Conservation (phyloP, 2,888 invertebrate species). For the Xestia xanthographa region DNA sequence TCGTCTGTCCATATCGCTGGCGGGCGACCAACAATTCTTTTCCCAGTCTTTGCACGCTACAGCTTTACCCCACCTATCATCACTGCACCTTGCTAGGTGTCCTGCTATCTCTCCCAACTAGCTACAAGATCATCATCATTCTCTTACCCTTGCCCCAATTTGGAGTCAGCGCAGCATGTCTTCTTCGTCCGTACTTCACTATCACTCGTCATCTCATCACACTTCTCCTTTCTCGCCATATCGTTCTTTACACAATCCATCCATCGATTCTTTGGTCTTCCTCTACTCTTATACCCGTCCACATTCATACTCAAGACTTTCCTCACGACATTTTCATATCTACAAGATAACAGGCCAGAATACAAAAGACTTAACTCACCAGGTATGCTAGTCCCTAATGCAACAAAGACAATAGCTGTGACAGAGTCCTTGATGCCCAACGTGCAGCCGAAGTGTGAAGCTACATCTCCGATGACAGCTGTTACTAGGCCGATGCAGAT, state of each 20-base stretch:
- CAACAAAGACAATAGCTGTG: slow-evolving; percentile 99
- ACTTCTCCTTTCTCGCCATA: too few relatives aligned
- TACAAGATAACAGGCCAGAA: neutral
- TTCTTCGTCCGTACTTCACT: too few relatives aligned
- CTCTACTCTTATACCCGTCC: too few relatives aligned
- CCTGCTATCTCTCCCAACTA: neutral
- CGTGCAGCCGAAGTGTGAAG: slow-evolving; percentile 99
- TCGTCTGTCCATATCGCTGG: neutral
- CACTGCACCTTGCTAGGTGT: neutral
- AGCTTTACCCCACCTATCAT: neutral
- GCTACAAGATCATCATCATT: neutral
- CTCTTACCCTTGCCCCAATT: too few relatives aligned
- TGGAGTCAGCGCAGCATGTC: too few relatives aligned
- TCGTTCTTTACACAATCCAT: too few relatives aligned
- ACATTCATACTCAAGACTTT: too few relatives aligned
- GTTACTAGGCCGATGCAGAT: slow-evolving; percentile 98
- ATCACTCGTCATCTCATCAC: too few relatives aligned
- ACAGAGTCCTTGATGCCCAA: slow-evolving; percentile 99
- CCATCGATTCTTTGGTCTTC: too few relatives aligned
- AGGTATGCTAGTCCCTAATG: slow-evolving; percentile 99
- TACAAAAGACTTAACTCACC: slow-evolving; percentile 89
- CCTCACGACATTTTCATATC: too few relatives aligned
- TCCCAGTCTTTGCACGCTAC: neutral
- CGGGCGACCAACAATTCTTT: neutral
- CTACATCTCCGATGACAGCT: slow-evolving; percentile 98